Conservation (phyloP, 1,140 invertebrate species). For the Drosophila grimshawi region DNA sequence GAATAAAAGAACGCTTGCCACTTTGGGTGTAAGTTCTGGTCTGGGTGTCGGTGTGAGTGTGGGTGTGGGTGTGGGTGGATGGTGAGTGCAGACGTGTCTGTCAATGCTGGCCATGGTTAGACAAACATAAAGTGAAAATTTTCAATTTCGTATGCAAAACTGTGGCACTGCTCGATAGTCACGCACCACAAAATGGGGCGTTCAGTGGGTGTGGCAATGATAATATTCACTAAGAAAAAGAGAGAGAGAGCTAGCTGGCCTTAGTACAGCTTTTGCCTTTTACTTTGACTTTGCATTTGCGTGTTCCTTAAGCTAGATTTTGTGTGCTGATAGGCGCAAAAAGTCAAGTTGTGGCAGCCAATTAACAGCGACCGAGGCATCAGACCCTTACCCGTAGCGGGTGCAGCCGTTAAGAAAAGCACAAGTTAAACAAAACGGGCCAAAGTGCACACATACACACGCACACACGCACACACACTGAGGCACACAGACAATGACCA, state of each 20-base stretch:
- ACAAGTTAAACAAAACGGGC: conserved; percentile 68
- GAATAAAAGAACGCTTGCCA: background rate
- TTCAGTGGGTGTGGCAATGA: conserved; percentile 32
- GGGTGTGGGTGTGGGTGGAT: background rate
- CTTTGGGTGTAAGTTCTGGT: background rate
- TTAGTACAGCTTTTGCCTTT: conserved; percentile 36
- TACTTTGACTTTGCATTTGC: conserved; percentile 20
- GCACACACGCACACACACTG: background rate
- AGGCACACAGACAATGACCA: conserved; percentile 12
- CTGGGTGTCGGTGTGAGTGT: background rate
- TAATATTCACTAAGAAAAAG: conserved; percentile 18
- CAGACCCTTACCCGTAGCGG: conserved; percentile 2
- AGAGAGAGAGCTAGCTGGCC: background rate
- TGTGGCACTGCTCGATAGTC: conserved; percentile 77
- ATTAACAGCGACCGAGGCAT: conserved; percentile 67
- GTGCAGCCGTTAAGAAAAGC: conserved; percentile 64
- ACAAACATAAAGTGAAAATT: conserved; percentile 77
- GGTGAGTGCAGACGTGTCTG: background rate
- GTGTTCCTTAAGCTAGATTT: conserved; percentile 51
- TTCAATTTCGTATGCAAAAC: conserved; percentile 81
- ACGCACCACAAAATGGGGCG: conserved; percentile 56
- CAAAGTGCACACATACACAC: conserved; percentile 56
- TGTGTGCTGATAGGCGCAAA: conserved; percentile 81
- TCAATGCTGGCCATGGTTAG: conserved; percentile 41
- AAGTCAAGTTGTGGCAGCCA: conserved; percentile 83